Evolutionary conservation across 2,797 vertebrate genomes (phyloP), one percentile per base, ranked within the genome.

Genomic region (Ptychobarbus kaznakovi): DNA sequence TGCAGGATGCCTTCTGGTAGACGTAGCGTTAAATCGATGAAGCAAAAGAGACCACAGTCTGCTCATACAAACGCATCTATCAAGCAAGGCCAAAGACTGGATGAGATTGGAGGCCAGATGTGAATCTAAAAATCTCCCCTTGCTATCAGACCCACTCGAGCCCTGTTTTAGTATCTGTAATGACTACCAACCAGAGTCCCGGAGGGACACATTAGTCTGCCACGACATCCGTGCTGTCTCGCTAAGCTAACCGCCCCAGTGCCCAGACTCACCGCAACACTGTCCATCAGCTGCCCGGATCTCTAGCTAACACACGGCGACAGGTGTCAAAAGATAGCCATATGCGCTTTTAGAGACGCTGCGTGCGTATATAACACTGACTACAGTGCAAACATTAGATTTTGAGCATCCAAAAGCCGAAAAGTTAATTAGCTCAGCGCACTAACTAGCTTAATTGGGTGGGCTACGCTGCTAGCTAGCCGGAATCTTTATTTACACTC

Each of bases 161-260:
- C n/a, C 80, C 49, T 40, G 72, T 49, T 56, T 86, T 79, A 89
- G 61, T 56, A 80, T 61, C 25, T 74, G 77, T 35, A 86, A 63
- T 81, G 86, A 85, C 89, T 85, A 91, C 32, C 69, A 91, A 85
- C 84, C 88, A 89, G 46, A 82, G 90, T 91, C 93, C 92, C 91
- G 80, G 76, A 89, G 93, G 93, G 93, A 93, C 92, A 78, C 82
- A 88, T 86, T 83, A 82, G 90, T 85, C 90, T 93, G 92, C 87
- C 87, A 51, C 91, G 90, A 93, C 92, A 93, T 93, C 94, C 94
- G 94, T 78, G 80, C 89, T 89, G 93, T 93, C 93, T 93, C 93
- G 93, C 90, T 85, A 79, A 92, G 89, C 91, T 94, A 95, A 93
- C 93, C 93, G 92, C 94, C 93, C 94, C 89, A 91, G 91, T 92